Percentiles rank a stretch among this genome's conserved stretches.
These are phyloP conservation scores for Orchestia grillus DNA, from an alignment of 1,140 invertebrate species.

Conservation along the genomic window DNA sequence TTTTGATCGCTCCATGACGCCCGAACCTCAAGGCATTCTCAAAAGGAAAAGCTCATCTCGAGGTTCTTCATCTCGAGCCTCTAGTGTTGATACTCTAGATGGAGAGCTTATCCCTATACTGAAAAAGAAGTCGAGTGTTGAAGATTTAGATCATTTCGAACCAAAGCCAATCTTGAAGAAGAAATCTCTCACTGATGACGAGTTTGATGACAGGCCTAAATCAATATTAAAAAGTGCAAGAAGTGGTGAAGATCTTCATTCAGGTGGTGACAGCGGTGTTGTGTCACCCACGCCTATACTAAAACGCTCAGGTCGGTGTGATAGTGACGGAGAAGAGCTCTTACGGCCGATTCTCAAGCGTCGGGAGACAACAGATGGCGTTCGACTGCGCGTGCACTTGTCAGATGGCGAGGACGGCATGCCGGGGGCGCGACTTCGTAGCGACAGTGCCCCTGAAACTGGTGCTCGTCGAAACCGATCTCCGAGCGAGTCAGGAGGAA, in stretches of 20 bases:
- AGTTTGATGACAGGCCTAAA: slow-evolving; percentile 75
- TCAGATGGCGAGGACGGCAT: slow-evolving; percentile 66
- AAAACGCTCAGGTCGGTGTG: slow-evolving; percentile 62
- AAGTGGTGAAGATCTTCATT: slow-evolving; percentile 73
- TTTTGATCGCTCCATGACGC: slow-evolving; percentile 73
- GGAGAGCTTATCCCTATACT: slow-evolving; percentile 24
- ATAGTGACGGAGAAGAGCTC: slow-evolving; percentile 66
- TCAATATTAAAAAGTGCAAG: slow-evolving; percentile 84
- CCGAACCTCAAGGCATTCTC: slow-evolving; percentile 68
- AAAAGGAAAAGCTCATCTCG: slow-evolving; percentile 71
- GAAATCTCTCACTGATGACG: slow-evolving; percentile 72
- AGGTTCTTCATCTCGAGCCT: slow-evolving; percentile 56
- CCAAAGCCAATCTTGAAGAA: slow-evolving; percentile 84
- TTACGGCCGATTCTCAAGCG: slow-evolving; percentile 68
- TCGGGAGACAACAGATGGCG: slow-evolving; percentile 66
- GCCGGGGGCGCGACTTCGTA: slow-evolving; percentile 62
- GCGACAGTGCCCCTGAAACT: slow-evolving; percentile 66
- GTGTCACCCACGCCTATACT: slow-evolving; percentile 66
- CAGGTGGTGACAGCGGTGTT: slow-evolving; percentile 61
- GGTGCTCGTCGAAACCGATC: slow-evolving; percentile 58
- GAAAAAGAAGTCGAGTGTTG: slow-evolving; percentile 26
- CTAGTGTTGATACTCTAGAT: slow-evolving; percentile 64
- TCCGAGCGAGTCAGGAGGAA: neutral
- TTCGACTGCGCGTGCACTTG: slow-evolving; percentile 59
- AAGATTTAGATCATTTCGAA: slow-evolving; percentile 78